Percentiles rank a stretch among this genome's conserved stretches.
These are phyloP conservation scores for Pocota personata DNA, from an alignment of 2,888 invertebrate species.

Conservation along the genomic window DNA sequence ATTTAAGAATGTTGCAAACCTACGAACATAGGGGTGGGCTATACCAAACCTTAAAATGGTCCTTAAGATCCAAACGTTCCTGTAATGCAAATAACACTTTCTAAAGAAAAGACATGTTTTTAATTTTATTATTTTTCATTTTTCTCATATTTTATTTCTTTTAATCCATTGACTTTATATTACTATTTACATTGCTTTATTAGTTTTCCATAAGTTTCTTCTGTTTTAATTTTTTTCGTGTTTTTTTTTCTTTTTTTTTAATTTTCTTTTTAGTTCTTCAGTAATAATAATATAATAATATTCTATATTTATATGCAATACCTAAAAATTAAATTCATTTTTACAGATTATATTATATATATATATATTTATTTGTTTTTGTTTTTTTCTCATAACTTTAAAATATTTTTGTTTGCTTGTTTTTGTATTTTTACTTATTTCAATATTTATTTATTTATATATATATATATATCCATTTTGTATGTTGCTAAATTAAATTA, in stretches of 20 bases:
- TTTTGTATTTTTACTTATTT: conserved; percentile 79
- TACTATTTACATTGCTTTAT: conserved; percentile 68
- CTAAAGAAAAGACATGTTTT: conserved; percentile 14
- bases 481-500: conserved; percentile 73
- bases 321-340: conserved; percentile 74
- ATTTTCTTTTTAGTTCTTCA: conserved; percentile 64
- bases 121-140: conserved; percentile 70
- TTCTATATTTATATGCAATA: conserved; percentile 73
- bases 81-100: too few relatives aligned
- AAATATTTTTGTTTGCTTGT: conserved; percentile 69
- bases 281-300: conserved; percentile 71
- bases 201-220: conserved; percentile 57
- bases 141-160: conserved; percentile 74
- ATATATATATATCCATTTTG: conserved; percentile 68
- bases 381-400: conserved; percentile 70
- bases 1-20: too few relatives aligned
- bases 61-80: too few relatives aligned
- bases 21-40: too few relatives aligned
- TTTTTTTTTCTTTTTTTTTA: conserved; percentile 30
- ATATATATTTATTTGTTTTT: conserved; percentile 47
- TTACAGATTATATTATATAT: conserved; percentile 74
- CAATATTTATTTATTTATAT: conserved; percentile 43
- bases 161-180: conserved; percentile 73
- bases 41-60: too few relatives aligned
- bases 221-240: conserved; percentile 34